These are phyloP conservation scores for Halictus ligatus DNA, from an alignment of 2,888 invertebrate genomes.

Conservation along the genomic window DNA sequence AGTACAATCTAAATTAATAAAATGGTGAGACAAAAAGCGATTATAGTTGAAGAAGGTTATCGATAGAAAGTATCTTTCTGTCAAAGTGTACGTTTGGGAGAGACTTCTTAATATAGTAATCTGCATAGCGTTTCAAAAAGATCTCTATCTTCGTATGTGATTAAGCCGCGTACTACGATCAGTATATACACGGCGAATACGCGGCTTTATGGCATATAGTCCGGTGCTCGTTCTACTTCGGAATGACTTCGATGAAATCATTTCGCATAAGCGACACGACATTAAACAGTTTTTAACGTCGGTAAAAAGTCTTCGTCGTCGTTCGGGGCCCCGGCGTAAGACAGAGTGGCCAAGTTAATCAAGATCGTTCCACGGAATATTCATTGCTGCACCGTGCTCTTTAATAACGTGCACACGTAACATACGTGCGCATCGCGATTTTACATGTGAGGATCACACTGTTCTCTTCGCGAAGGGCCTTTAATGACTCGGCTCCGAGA, in stretches of 20 bases:
- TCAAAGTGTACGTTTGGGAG: not conserved
- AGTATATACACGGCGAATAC: not conserved
- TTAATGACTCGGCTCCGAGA: slow-evolving; percentile 72
- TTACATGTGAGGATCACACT: slow-evolving; percentile 10
- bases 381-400: slow-evolving; percentile 19
- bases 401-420: slow-evolving; percentile 50
- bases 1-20: no score
- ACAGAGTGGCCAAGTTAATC: slow-evolving; percentile 27
- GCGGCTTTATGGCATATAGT: slow-evolving; percentile 4
- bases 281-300: slow-evolving; percentile 22
- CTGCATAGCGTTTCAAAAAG: not conserved
- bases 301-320: not conserved
- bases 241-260: slow-evolving; percentile 51
- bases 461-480: slow-evolving; percentile 59
- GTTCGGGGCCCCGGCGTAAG: not conserved
- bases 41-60: not conserved
- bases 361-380: slow-evolving; percentile 39
- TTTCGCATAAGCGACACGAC: slow-evolving; percentile 29
- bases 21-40: no score
- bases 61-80: not conserved
- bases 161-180: not conserved
- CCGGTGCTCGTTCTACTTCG: slow-evolving; percentile 23
- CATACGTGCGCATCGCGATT: slow-evolving; percentile 8
- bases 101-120: not conserved
- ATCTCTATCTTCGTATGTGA: not conserved